These are phyloP conservation scores for Chalcosyrphus nemorum DNA, from an alignment of 2,888 invertebrate species.

Conservation along the genomic window DNA sequence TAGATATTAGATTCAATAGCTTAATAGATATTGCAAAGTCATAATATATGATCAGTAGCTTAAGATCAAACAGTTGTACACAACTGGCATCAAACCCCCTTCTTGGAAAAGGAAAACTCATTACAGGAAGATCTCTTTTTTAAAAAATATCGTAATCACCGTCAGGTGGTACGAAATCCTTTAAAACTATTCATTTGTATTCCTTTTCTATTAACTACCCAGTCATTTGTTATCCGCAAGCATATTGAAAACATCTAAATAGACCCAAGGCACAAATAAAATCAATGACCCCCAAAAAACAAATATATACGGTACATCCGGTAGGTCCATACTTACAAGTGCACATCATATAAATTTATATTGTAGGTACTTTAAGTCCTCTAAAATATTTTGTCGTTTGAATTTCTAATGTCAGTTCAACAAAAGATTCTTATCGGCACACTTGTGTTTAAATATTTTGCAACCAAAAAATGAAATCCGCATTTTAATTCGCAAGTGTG, in stretches of 20 bases:
- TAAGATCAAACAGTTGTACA: no score
- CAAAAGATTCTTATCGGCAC: background rate
- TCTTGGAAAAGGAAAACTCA: no score
- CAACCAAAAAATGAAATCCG: slow-evolving; percentile 24
- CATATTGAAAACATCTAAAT: slow-evolving; percentile 61
- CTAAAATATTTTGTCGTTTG: slow-evolving; percentile 32
- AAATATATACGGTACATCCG: no score
- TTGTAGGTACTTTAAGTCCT: slow-evolving; percentile 14
- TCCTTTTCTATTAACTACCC: background rate
- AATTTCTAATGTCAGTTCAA: slow-evolving; percentile 9
- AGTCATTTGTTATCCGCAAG: background rate
- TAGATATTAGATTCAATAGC: no score
- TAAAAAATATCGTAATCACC: background rate
- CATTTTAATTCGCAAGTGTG: slow-evolving; percentile 41
- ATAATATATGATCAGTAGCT: no score
- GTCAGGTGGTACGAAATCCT: background rate
- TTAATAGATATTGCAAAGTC: no score
- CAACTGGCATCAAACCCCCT: no score
- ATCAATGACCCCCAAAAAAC: slow-evolving; percentile 45
- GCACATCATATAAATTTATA: background rate
- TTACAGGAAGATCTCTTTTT: no score
- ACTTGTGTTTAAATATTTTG: slow-evolving; percentile 31
- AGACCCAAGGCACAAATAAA: slow-evolving; percentile 67
- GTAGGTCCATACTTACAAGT: background rate
- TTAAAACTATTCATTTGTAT: background rate